Evolutionary conservation across 2,888 invertebrate genomes (phyloP), one percentile per base, ranked within the genome.

Genomic region (Phortica magna): DNA sequence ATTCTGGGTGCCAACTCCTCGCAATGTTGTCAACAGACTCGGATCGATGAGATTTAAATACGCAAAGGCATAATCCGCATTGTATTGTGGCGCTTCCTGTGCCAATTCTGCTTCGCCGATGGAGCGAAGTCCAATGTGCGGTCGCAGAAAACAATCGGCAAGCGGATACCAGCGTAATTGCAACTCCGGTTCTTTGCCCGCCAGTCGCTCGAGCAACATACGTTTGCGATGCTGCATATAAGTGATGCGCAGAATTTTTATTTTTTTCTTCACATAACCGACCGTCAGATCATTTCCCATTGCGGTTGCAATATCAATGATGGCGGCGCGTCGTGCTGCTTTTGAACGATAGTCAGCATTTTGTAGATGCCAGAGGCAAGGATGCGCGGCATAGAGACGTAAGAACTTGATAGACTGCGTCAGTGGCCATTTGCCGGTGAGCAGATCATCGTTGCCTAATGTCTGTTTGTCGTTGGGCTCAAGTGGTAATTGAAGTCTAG

Each of bases 191-290:
- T 80, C 83, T 2, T 80, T 78, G 12, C 83, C 84, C 6, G 80
- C 79, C 59, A 84, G 80, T 0, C 77, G 73, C 0, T 83, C 82
- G 22, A 83, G 84, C 17, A 86, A 57, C 80, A 86, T 81, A 7
- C 86, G 81, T 31, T 85, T 87, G 10, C 85, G 81, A 76, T 87
- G 86, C 48, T 86, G 86, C 85, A 86, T 87, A 57, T 87, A 87
- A 4, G 86, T 84, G 41, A 87, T 86, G n/a, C 87, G 87, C 67
- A 87, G 85, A n/a, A 86, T 87, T 72, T 85, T 84, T 9, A 87
- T 86, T 74, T 86, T 87, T 59, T 84, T 86, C 0, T 84, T 81
- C 0, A 86, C 85, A 78, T 85, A 84, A 19, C 82, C 79, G 6
- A 82, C 74, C 65, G 82, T 76, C 7, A 87, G 53, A 0, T 83